These are phyloP conservation scores for Stichopus chloronotus DNA, from an alignment of 35 echinoderm and acorn worm species.

Conservation along the genomic window DNA sequence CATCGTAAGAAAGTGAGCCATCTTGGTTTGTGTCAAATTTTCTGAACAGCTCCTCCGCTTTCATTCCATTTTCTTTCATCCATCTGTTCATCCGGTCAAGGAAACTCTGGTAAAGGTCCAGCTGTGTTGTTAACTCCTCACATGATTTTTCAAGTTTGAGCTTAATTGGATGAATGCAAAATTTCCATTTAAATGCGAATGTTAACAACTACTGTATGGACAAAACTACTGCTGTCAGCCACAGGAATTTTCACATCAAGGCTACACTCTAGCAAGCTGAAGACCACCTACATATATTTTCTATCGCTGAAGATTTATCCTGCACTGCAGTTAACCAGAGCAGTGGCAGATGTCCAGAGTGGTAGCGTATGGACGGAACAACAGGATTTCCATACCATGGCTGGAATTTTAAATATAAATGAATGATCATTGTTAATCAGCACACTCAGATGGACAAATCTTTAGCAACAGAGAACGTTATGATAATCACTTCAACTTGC, in stretches of 20 bases:
- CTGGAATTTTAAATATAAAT: too few species aligned
- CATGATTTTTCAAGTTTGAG: conserved; percentile 93
- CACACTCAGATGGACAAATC: too few species aligned
- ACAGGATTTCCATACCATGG: too few species aligned
- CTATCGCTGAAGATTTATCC: too few species aligned
- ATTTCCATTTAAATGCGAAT: not conserved
- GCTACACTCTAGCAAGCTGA: too few species aligned
- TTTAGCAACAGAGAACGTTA: too few species aligned
- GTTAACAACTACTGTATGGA: not conserved
- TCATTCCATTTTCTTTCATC: conserved; percentile 66
- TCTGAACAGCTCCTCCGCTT: conserved; percentile 86
- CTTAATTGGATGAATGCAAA: conserved; percentile 17
- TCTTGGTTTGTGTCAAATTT: conserved; percentile 91
- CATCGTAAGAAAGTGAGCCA: conserved; percentile 86
- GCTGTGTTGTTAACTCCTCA: conserved; percentile 70
- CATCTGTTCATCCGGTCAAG: conserved; percentile 94
- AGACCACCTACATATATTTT: too few species aligned
- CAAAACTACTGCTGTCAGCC: not conserved
- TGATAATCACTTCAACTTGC: too few species aligned
- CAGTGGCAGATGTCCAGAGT: too few species aligned
- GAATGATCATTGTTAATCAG: too few species aligned
- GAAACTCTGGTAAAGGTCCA: conserved; percentile 86
- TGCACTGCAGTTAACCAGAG: too few species aligned
- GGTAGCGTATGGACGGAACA: too few species aligned
- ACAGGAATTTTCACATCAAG: not conserved